Evolutionary conservation across 2,113 vertebrate genomes (phyloP), one percentile per base, ranked within the genome.

Genomic region (Platichthys flesus): DNA sequence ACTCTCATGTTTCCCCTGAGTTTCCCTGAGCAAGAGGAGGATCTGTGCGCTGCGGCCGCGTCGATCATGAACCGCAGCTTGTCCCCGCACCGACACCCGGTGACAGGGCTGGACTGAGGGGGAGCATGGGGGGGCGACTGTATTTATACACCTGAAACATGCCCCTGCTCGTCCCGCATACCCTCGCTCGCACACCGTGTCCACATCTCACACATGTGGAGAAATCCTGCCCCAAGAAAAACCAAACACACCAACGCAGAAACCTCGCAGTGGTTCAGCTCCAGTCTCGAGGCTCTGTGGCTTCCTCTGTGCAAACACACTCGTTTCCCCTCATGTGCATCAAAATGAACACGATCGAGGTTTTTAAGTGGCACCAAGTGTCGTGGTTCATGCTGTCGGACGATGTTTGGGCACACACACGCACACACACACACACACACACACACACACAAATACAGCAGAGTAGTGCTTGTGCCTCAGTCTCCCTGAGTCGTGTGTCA

Each of bases 401-500:
- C 61, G 54, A 65, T 69, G 67, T 79, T 82, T 67, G 58, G 18
- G 31, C 31, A 31, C 77, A 31, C 74, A 76, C 72, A 71, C 63
- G 79, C 31, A 28, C 2, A 12, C 9, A 3, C 55, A 15, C 31
- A n/a, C 47, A 57, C 61, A 47, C 26, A 24, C 65, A 47, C 45
- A 63, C 51, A 57, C 64, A 55, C 61, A 67, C 67, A 58, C 67
- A 74, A 15, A 67, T 2, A 9, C 49, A 61, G 6, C 45, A 62
- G 52, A 65, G 66, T 26, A 71, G 40, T 78, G 31, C 62, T 23
- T 72, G 81, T 67, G 76, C 54, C 67, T 81, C 82, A 67, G 73
- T 80, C 79, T 65, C 79, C 56, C 71, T 69, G 10, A 42, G 78
- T 75, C 85, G 81, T 82, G 88, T 82, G 85, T 64, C 77, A 71